A percentile compares a stretch with the other conserved stretches of the same genome.
phyloP scores from a whole-genome alignment of 2,113 vertebrate genomes.

The Nicator chloris region DNA sequence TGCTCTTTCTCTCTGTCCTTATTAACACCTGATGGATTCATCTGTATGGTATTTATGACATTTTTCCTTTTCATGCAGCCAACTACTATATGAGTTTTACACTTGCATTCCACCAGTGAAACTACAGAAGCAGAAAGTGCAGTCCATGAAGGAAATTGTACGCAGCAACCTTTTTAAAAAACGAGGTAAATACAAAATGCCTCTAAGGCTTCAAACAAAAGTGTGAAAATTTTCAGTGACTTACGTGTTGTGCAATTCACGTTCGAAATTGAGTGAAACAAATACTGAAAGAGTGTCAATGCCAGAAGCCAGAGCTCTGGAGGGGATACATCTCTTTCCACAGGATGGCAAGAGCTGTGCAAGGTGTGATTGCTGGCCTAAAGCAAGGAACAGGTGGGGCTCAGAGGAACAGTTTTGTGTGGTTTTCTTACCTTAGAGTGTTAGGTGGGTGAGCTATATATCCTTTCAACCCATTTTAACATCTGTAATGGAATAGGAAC shows the following conservation, averaged over 20 bases:
- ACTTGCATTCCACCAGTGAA: conserved; percentile 89
- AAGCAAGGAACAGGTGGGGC: not conserved
- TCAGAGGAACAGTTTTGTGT: not conserved
- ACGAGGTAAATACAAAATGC: conserved; percentile 78
- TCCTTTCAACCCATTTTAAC: not conserved
- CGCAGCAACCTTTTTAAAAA: conserved; percentile 89
- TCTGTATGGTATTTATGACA: not conserved
- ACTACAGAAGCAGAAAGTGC: conserved; percentile 92
- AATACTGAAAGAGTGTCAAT: not conserved
- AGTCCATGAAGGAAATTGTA: conserved; percentile 96
- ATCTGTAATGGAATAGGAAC: not conserved
- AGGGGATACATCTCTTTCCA: not conserved
- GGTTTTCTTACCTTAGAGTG: not conserved
- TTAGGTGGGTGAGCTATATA: not conserved
- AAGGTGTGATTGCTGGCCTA: not conserved
- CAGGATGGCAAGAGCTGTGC: not conserved
- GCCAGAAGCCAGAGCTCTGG: not conserved
- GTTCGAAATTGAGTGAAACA: not conserved
- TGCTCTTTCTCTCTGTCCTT: not conserved
- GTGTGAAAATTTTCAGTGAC: not conserved
- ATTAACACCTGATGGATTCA: not conserved
- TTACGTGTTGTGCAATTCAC: not conserved
- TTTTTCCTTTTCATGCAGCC: conserved; percentile 70
- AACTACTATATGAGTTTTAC: conserved; percentile 92
- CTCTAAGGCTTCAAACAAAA: not conserved